Conservation (phyloP, 2,797 vertebrate genomes). For the Falco naumanni region DNA sequence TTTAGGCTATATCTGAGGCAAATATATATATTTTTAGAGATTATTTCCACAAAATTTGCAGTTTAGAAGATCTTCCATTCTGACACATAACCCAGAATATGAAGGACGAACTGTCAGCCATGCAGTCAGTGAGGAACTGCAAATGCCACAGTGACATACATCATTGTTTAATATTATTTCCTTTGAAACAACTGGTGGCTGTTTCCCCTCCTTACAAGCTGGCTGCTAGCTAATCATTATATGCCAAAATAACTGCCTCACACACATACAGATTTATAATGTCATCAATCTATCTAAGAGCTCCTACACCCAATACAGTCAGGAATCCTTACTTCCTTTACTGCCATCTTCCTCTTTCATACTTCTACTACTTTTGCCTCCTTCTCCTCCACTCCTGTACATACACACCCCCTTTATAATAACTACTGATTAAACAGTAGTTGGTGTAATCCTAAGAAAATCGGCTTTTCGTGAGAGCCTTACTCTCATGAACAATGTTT, state of each 20-base stretch:
- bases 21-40: not conserved
- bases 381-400: not conserved
- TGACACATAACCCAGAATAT: not conserved
- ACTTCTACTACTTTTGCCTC: not conserved
- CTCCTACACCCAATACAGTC: not conserved
- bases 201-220: not conserved
- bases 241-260: not conserved
- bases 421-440: not conserved
- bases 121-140: not conserved
- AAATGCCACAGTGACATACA: not conserved
- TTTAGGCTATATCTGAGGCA: not conserved
- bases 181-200: not conserved
- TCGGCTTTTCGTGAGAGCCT: constrained; percentile 1
- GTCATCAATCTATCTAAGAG: not conserved
- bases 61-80: not conserved
- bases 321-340: not conserved
- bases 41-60: not conserved
- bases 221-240: not conserved
- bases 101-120: not conserved
- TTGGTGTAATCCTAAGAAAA: not conserved
- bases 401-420: not conserved
- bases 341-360: not conserved
- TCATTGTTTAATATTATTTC: not conserved
- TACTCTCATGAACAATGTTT: constrained; percentile 25
- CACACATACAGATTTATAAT: not conserved